These are phyloP conservation scores for Plestiodon gilberti DNA, from an alignment of 2,113 vertebrate genomes.

Conservation along the genomic window DNA sequence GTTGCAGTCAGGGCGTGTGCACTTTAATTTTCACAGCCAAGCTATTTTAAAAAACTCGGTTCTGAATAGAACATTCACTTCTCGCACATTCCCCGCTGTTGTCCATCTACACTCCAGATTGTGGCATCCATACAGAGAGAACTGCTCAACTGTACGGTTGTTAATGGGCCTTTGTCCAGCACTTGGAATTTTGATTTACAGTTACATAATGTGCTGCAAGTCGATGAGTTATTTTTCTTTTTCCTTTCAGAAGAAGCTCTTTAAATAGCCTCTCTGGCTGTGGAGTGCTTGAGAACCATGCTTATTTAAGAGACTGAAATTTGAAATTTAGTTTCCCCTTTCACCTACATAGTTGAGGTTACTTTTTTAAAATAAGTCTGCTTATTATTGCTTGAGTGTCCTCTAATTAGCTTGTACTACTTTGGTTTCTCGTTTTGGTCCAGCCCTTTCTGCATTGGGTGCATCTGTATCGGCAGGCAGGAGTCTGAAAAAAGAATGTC, in stretches of 20 bases:
- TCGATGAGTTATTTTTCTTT: neutral
- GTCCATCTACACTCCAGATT: slow-evolving; percentile 44
- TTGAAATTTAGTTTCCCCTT: slow-evolving; percentile 5
- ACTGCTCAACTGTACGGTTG: slow-evolving; percentile 56
- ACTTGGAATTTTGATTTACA: slow-evolving; percentile 68
- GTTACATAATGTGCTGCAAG: slow-evolving; percentile 54
- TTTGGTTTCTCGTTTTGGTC: neutral
- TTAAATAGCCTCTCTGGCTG: slow-evolving; percentile 33
- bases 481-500: neutral
- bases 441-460: neutral
- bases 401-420: too few relatives aligned
- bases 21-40: slow-evolving; percentile 39
- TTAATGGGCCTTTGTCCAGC: slow-evolving; percentile 67
- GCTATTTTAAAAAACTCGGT: slow-evolving; percentile 64
- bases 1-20: slow-evolving; percentile 64
- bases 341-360: neutral
- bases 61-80: slow-evolving; percentile 60
- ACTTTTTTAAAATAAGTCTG: neutral
- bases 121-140: slow-evolving; percentile 47
- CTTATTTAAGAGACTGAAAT: slow-evolving; percentile 32
- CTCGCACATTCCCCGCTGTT: slow-evolving; percentile 52
- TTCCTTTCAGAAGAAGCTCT: slow-evolving; percentile 34
- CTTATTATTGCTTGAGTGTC: too few relatives aligned
- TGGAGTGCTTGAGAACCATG: slow-evolving; percentile 1
- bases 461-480: neutral